phyloP scores from a whole-genome alignment of 2,797 vertebrate species.

The Protosalanx chinensis region DNA sequence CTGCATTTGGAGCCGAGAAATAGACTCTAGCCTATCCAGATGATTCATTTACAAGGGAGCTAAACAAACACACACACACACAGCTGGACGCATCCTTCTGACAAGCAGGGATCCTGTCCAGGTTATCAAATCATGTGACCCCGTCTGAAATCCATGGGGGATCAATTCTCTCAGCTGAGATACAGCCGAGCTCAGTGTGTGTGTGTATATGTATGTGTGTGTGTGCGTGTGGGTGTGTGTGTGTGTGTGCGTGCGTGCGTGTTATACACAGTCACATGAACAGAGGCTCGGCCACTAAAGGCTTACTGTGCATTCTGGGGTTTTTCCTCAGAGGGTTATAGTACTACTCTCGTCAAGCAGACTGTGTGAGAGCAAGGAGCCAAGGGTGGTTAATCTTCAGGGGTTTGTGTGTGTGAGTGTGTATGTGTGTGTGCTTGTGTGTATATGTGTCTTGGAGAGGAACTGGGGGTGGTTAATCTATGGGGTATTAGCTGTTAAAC shows the following conservation, averaged over 20 bases:
- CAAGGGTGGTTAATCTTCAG: conserved; percentile 64
- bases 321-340: conserved; percentile 60
- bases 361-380: conserved; percentile 31
- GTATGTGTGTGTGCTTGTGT: conserved; percentile 16
- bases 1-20: conserved; percentile 87
- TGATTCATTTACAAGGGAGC: conserved; percentile 70
- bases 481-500: conserved; percentile 75
- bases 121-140: conserved; percentile 93
- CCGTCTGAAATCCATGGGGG: conserved; percentile 78
- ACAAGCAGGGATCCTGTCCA: conserved; percentile 81
- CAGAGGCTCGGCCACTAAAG: conserved; percentile 61
- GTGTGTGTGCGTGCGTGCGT: conserved; percentile 19
- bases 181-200: conserved; percentile 42
- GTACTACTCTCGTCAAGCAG: conserved; percentile 58
- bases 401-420: conserved; percentile 34
- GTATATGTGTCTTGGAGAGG: conserved; percentile 29
- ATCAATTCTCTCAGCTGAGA: conserved; percentile 76
- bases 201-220: conserved; percentile 13
- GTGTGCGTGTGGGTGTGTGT: conserved; percentile 8
- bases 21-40: conserved; percentile 84
- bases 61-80: conserved; percentile 11
- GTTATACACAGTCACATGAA: conserved; percentile 59
- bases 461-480: conserved; percentile 74
- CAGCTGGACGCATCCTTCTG: conserved; percentile 73
- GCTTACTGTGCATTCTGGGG: conserved; percentile 55